Percentiles rank a stretch among this genome's conserved stretches.
These are phyloP conservation scores for Mesochorus sp. DNA, from an alignment of 2,888 invertebrate species.

Conservation along the genomic window DNA sequence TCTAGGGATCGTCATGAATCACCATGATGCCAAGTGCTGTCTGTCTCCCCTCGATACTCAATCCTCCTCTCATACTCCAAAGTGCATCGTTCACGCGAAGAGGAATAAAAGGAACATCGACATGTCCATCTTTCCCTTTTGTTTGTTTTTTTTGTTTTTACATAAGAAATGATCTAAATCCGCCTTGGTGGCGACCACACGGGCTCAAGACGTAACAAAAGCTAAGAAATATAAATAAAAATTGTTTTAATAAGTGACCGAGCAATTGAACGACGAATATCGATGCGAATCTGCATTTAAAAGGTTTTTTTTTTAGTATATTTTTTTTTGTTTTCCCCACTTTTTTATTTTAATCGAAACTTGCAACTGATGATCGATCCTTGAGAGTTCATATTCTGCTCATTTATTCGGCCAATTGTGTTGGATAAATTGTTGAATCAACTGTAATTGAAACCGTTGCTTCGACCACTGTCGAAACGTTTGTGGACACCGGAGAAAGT, in stretches of 20 bases:
- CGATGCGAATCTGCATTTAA: slow-evolving; percentile 38
- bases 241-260: slow-evolving; percentile 60
- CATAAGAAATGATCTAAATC: slow-evolving; percentile 56
- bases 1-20: slow-evolving; percentile 62
- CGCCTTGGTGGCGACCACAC: slow-evolving; percentile 55
- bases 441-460: slow-evolving; percentile 72
- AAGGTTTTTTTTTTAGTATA: slow-evolving; percentile 12
- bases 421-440: slow-evolving; percentile 65
- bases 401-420: slow-evolving; percentile 58
- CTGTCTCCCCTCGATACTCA: not conserved
- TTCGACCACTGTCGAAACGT: slow-evolving; percentile 73
- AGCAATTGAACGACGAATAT: slow-evolving; percentile 56
- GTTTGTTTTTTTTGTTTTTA: slow-evolving; percentile 35
- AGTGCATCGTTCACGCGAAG: slow-evolving; percentile 32
- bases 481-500: slow-evolving; percentile 74
- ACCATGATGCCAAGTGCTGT: slow-evolving; percentile 51
- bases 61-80: slow-evolving; percentile 46
- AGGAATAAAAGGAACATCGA: slow-evolving; percentile 34
- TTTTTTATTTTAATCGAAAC: slow-evolving; percentile 37
- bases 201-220: slow-evolving; percentile 57
- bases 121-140: slow-evolving; percentile 39
- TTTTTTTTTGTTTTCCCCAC: not conserved
- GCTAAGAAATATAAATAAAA: slow-evolving; percentile 62
- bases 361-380: slow-evolving; percentile 38
- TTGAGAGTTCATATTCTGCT: slow-evolving; percentile 59